A percentile compares a stretch with the other conserved stretches of the same genome.
These are phyloP conservation scores for Sarcophaga variegata DNA, from an alignment of 2,888 invertebrate species.

Conservation along the genomic window DNA sequence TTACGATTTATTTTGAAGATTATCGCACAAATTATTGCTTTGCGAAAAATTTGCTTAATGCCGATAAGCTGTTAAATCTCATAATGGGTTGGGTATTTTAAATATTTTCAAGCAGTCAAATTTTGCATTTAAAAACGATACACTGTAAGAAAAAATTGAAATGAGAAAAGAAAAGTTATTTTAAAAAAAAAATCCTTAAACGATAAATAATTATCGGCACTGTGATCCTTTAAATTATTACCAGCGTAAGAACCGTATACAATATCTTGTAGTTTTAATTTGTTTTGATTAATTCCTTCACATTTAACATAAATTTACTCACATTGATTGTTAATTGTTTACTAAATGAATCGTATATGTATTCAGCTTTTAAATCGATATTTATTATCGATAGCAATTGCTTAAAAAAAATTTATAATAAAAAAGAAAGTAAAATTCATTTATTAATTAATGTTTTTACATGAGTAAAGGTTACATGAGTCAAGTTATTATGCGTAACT, in stretches of 20 bases:
- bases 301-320: too few relatives aligned
- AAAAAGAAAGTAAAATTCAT: too few relatives aligned
- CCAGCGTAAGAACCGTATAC: neutral
- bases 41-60: constrained; percentile 43
- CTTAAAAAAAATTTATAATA: neutral
- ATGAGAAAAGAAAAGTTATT: constrained; percentile 4
- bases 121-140: neutral
- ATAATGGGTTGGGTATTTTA: constrained; percentile 40
- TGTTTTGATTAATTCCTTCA: too few relatives aligned
- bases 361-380: neutral
- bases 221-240: constrained; percentile 46
- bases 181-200: neutral
- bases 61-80: neutral
- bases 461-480: too few relatives aligned
- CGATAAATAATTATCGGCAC: too few relatives aligned
- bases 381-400: neutral
- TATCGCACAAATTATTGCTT: constrained; percentile 48
- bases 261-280: too few relatives aligned
- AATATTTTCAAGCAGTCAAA: constrained; percentile 1
- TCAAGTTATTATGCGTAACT: too few relatives aligned
- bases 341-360: too few relatives aligned
- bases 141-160: constrained; percentile 47
- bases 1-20: constrained; percentile 40
- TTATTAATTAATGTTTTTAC: too few relatives aligned
- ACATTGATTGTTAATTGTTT: too few relatives aligned